phyloP scores from a whole-genome alignment of 2,113 vertebrate genomes.

The Equus quagga region DNA sequence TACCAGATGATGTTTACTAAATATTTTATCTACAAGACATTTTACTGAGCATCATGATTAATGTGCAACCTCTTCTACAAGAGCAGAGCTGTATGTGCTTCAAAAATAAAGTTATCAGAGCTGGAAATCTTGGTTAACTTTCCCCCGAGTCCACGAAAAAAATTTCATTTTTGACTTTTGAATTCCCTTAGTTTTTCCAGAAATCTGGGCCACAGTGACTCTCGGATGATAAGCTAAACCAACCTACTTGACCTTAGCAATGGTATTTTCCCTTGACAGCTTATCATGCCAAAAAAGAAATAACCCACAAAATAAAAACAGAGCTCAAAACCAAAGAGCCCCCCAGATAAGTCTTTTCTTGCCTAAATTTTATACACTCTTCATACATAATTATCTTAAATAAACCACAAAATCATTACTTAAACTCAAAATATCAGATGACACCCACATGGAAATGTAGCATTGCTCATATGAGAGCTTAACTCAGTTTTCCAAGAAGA shows the following conservation, averaged over 20 bases:
- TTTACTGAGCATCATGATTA: background rate
- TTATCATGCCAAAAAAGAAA: background rate
- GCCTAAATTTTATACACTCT: background rate
- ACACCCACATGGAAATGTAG: background rate
- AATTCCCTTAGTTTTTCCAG: background rate
- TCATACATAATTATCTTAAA: background rate
- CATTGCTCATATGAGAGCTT: background rate
- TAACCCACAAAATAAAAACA: background rate
- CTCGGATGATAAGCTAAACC: background rate
- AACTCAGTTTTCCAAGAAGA: conserved; percentile 28
- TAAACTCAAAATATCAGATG: conserved; percentile 19
- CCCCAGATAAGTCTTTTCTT: background rate
- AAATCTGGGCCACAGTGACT: background rate
- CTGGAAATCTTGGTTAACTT: conserved; percentile 2
- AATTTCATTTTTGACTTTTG: background rate
- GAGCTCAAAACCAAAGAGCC: background rate
- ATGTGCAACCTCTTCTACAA: background rate
- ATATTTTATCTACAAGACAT: background rate
- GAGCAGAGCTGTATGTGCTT: background rate
- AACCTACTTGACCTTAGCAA: background rate
- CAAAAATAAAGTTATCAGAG: background rate
- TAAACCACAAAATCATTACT: conserved; percentile 8
- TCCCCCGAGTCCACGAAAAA: background rate
- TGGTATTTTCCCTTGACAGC: background rate
- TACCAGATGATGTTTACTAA: background rate